Evolutionary conservation across 2,113 vertebrate genomes (phyloP), one percentile per base, ranked within the genome.

Genomic region (Fregetta grallaria): DNA sequence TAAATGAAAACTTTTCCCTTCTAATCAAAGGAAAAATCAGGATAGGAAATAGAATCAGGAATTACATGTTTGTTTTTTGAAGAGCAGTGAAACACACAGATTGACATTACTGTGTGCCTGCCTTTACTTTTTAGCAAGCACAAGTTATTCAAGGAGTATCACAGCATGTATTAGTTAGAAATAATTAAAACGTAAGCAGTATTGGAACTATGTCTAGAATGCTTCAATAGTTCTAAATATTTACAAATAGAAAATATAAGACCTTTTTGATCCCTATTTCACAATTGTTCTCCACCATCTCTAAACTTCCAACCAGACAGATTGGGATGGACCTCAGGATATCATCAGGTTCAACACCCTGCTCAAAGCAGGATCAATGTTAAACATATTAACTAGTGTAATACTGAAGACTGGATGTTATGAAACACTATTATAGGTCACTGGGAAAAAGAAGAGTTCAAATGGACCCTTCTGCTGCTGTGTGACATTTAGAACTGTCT

Each of bases 121-220:
- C 15, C 83, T 97, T 95, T 96, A 94, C 25, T 94, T 98, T 97
- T 98, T 97, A 96, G 79, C 78, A 96, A 96, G 36, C 61, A 96
- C 97, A 91, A 97, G 98, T 98, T 98, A 97, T 97, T 97, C 94
- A 96, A 92, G 82, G 90, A 49, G 70, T 94, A 95, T 96, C 94
- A 92, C 50, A 92, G n/a, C 34, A 77, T 50, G 77, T 94, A 97
- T 93, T 97, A 97, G 93, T 93, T 97, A 96, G 90, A 98, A 96
- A 97, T 96, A 96, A 94, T 96, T 97, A 95, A 98, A 97, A 96
- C 83, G 53, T 72, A 63, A 97, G 53, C 16, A 72, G 59, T 86
- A 70, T 80, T 93, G 78, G 40, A 94, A 86, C 67, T 58, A 38
- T 9, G 75, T 89, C 70, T 82, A 86, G 29, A 21, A 80, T 34